Evolutionary conservation across 1,140 invertebrate genomes (phyloP), one percentile per base, ranked within the genome.

Genomic region (Holotrichia oblita): DNA sequence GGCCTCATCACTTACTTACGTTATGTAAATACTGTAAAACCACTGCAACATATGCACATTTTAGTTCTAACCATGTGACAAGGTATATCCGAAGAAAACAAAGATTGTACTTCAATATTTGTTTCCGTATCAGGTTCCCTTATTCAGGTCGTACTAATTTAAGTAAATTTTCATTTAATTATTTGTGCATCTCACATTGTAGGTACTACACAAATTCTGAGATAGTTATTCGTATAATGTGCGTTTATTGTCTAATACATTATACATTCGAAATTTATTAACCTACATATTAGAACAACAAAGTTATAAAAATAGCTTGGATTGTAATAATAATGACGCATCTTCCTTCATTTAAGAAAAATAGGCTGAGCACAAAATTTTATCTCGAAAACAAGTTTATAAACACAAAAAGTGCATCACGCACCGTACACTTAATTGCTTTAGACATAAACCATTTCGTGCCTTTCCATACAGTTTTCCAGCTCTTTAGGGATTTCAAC

Each of bases 361-460:
- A 9, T 3, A 34, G 8, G 12, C 1, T 4, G 27, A 27, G 9
- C 61, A 69, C 61, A 14, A 69, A 69, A 34, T 34, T 24, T 69
- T 69, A 34, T 69, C 61, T 69, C 22, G 27, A 69, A 69, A 34
- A 69, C 61, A 27, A 22, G 22, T 10, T 22, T 34, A 20, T 69
- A 69, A 69, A 69, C 61, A 69, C 61, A 69, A 69, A 22, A 69
- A 69, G 22, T 34, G 61, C 61, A 69, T 69, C 61, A 69, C 22
- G 61, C 61, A 14, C 61, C 27, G 24, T 3, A 17, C 22, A 6
- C 24, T 27, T 22, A 69, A 22, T 27, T 69, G 61, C 20, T 6
- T 17, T 17, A 7, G 4, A 48, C 22, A 10, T 20, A 22, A 69
- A 61, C 10, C 9, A 22, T 69, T 69, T 69, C 22, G 7, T 9